phyloP scores from a whole-genome alignment of 1,140 invertebrate species.

The Lordiphosa clarofinis region DNA sequence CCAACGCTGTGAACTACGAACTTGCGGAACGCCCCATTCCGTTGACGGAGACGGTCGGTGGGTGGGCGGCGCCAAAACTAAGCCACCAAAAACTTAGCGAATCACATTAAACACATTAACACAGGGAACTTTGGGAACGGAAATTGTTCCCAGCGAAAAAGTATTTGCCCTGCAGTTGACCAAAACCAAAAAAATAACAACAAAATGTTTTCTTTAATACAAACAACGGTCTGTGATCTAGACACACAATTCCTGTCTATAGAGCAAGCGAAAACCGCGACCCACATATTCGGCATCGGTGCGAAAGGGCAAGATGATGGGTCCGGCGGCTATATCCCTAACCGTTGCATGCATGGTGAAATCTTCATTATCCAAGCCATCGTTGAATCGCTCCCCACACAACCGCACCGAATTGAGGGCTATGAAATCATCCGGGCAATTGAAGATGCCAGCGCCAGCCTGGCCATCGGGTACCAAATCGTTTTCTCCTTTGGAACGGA shows the following conservation, averaged over 20 bases:
- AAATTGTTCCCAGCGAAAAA: conserved; percentile 60
- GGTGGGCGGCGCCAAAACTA: conserved; percentile 74
- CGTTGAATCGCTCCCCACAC: conserved; percentile 87
- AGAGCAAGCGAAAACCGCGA: conserved; percentile 82
- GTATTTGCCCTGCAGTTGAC: conserved; percentile 52
- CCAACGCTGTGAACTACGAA: conserved; percentile 77
- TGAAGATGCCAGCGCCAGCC: conserved; percentile 86
- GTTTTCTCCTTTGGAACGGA: conserved; percentile 42
- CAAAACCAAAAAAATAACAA: conserved; percentile 26
- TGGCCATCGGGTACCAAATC: conserved; percentile 83
- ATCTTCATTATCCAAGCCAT: conserved; percentile 82
- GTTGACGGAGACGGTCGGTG: conserved; percentile 17
- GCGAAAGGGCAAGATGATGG: conserved; percentile 81
- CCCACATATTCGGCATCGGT: conserved; percentile 81
- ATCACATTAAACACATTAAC: conserved; percentile 76
- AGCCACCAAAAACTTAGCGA: conserved; percentile 57
- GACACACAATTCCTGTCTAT: conserved; percentile 81
- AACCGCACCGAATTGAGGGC: conserved; percentile 84
- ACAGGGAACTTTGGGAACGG: conserved; percentile 63
- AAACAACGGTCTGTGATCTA: conserved; percentile 27
- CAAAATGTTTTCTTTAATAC: conserved; percentile 33
- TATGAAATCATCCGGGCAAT: conserved; percentile 87
- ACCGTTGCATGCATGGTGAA: conserved; percentile 85
- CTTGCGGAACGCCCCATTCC: conserved; percentile 48
- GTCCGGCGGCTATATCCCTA: conserved; percentile 83